These are phyloP conservation scores for Bradysia coprophila DNA, from an alignment of 1,140 invertebrate species.

Conservation along the genomic window DNA sequence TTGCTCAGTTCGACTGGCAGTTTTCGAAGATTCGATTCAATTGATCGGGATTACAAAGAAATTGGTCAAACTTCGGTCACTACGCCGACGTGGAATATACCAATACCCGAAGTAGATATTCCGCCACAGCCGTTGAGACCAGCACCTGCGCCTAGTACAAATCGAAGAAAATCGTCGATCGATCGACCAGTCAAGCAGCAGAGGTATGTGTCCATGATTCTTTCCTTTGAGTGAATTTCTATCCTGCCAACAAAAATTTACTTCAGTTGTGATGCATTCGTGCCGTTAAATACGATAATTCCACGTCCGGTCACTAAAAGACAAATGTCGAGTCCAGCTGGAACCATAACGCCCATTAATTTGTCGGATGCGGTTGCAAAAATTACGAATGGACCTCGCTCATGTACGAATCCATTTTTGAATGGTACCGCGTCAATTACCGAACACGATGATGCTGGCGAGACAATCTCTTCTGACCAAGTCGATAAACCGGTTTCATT, in stretches of 20 bases:
- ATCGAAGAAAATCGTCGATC: conserved; percentile 7
- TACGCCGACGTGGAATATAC: conserved; percentile 19
- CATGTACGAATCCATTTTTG: conserved; percentile 4
- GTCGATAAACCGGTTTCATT: background rate
- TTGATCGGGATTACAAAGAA: conserved; percentile 32
- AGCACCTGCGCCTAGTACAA: conserved; percentile 16
- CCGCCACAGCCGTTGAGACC: conserved; percentile 25
- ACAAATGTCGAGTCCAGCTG: conserved; percentile 3
- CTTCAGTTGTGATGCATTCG: background rate
- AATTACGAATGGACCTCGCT: background rate
- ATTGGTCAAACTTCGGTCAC: conserved; percentile 10
- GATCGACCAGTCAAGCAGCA: background rate
- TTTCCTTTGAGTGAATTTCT: no score
- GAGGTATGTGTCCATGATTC: no score
- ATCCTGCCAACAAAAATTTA: no score
- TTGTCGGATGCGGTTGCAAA: conserved; percentile 1
- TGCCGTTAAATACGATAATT: background rate
- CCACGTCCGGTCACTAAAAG: conserved; percentile 1
- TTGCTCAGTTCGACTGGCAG: conserved; percentile 39
- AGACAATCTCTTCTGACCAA: background rate
- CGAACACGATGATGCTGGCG: background rate
- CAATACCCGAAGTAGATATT: conserved; percentile 17
- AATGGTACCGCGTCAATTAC: conserved; percentile 1
- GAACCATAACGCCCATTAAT: conserved; percentile 1
- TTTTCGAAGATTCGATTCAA: conserved; percentile 46